Conservation (phyloP, 2,888 invertebrate species). For the Acrobasis suavella region DNA sequence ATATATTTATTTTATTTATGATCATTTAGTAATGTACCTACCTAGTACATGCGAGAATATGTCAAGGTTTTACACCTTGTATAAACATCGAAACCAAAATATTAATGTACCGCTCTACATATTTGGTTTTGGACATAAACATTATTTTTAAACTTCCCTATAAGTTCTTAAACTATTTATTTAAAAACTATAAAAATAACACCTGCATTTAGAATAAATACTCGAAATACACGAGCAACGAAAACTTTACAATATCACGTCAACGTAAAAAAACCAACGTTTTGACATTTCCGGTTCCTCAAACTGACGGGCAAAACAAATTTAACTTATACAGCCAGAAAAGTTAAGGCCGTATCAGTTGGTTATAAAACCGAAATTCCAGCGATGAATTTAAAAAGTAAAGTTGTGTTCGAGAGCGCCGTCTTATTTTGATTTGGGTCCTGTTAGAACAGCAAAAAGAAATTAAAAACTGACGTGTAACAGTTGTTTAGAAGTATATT, state of each 20-base stretch:
- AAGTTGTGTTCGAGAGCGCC: slow-evolving; percentile 45
- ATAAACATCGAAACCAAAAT: no score
- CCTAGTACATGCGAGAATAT: no score
- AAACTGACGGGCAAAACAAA: slow-evolving; percentile 50
- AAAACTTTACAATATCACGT: slow-evolving; percentile 55
- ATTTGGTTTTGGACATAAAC: no score
- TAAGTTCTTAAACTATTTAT: no score
- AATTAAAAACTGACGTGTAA: slow-evolving; percentile 43
- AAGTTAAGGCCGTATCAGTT: not conserved
- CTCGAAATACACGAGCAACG: slow-evolving; percentile 25
- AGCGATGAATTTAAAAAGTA: slow-evolving; percentile 29
- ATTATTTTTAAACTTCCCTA: no score
- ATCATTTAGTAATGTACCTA: no score
- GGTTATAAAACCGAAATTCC: slow-evolving; percentile 12
- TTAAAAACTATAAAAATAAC: slow-evolving; percentile 13
- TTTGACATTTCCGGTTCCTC: slow-evolving; percentile 70
- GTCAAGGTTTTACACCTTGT: no score
- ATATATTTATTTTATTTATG: no score
- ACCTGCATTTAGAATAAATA: slow-evolving; percentile 19
- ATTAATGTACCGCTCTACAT: no score
- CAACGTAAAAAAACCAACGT: slow-evolving; percentile 61
- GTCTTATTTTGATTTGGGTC: slow-evolving; percentile 65
- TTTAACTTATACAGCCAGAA: slow-evolving; percentile 23
- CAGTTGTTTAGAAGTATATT: slow-evolving; percentile 38
- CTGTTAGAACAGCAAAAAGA: slow-evolving; percentile 54